Conservation (phyloP, 2,888 invertebrate genomes). For the Schizaphis graminum region DNA sequence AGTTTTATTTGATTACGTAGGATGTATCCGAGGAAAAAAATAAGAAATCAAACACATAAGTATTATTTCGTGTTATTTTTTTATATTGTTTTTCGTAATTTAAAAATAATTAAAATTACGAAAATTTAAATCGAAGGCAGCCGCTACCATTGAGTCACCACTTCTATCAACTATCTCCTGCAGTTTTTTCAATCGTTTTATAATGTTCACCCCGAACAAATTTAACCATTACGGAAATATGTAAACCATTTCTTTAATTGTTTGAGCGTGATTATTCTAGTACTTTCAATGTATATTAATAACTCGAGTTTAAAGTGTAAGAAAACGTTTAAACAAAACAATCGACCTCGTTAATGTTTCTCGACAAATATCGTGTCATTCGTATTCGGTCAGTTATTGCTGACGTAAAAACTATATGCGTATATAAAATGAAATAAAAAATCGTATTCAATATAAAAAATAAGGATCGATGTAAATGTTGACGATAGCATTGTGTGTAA, state of each 20-base stretch:
- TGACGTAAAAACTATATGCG: background rate
- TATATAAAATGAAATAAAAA: background rate
- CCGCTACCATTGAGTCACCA: background rate
- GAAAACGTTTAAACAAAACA: background rate
- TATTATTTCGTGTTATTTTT: background rate
- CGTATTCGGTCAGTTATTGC: background rate
- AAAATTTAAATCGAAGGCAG: background rate
- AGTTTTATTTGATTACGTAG: constrained; percentile 35
- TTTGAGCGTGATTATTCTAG: background rate
- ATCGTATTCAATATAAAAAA: background rate
- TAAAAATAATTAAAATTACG: constrained; percentile 31
- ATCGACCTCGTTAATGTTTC: background rate
- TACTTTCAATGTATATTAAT: background rate
- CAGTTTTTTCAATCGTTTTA: background rate
- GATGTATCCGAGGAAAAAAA: background rate
- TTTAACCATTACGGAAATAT: background rate
- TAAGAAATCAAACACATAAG: background rate
- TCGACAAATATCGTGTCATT: background rate
- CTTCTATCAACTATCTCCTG: background rate
- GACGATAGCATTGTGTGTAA: background rate
- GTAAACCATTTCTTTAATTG: background rate
- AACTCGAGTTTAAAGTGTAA: background rate
- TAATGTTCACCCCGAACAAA: background rate
- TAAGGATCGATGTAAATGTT: background rate
- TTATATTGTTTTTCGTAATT: constrained; percentile 42